These are phyloP conservation scores for Chaenogobius annularis DNA, from an alignment of 2,113 vertebrate species.

Conservation along the genomic window DNA sequence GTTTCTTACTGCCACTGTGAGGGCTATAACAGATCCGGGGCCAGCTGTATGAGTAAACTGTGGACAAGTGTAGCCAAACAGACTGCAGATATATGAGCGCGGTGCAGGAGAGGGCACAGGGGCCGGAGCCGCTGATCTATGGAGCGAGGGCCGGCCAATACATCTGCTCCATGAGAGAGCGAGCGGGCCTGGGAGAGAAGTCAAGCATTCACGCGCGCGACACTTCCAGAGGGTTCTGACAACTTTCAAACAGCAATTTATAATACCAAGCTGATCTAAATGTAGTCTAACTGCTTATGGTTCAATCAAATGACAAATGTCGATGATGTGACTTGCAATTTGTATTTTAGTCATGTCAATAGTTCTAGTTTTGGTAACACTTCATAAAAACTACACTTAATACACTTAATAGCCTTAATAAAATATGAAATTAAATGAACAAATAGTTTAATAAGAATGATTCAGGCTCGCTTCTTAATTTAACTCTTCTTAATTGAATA, in stretches of 20 bases:
- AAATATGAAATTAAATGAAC: too few species aligned
- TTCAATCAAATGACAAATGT: too few species aligned
- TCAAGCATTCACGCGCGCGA: not conserved
- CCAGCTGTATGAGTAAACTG: constrained; percentile 6
- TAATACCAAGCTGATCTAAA: not conserved
- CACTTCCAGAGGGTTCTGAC: not conserved
- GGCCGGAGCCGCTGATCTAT: not conserved
- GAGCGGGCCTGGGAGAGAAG: not conserved
- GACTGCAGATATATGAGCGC: constrained; percentile 11
- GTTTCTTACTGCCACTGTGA: not conserved
- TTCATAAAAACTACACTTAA: too few species aligned
- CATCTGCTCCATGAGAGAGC: not conserved
- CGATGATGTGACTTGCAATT: too few species aligned
- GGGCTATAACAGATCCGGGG: not conserved
- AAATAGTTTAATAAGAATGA: too few species aligned
- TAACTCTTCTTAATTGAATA: too few species aligned
- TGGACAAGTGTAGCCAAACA: constrained; percentile 9
- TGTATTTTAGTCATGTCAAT: too few species aligned
- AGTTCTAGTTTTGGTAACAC: too few species aligned
- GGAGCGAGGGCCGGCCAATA: not conserved
- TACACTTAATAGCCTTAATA: too few species aligned
- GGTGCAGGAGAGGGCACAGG: not conserved
- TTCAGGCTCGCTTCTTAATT: too few species aligned
- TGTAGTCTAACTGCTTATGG: too few species aligned
- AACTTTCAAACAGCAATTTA: not conserved